Percentiles rank a stretch among this genome's conserved stretches.
Evolutionary conservation across 2,113 vertebrate genomes (phyloP).

Genomic region (Opisthocomus hoazin): DNA sequence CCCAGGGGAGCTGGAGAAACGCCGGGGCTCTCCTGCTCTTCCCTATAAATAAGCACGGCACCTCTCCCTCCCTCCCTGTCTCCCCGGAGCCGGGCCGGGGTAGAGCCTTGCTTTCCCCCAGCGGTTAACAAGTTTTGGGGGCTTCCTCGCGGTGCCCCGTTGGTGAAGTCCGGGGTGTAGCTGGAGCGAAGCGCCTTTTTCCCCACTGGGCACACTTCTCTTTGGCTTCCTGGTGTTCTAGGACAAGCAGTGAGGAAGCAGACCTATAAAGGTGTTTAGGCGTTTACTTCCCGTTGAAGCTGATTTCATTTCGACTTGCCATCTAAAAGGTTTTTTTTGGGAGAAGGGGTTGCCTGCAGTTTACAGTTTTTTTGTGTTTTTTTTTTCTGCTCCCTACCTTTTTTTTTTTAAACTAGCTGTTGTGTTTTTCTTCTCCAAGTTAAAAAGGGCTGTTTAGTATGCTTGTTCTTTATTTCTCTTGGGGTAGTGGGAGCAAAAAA

Average conservation of each 20-base stretch:
- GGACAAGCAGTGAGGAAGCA: not conserved
- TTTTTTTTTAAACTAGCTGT: not conserved
- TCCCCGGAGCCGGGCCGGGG: not conserved
- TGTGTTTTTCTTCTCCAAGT: not conserved
- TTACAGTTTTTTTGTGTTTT: not conserved
- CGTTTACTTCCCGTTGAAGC: not conserved
- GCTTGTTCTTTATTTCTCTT: not conserved
- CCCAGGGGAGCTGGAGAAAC: not conserved
- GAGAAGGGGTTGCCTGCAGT: too few relatives aligned
- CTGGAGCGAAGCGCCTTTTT: not conserved
- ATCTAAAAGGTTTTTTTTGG: not conserved
- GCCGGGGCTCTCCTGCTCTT: not conserved
- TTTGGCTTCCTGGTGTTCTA: not conserved
- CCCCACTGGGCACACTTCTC: fast-evolving
- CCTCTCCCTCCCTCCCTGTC: not conserved
- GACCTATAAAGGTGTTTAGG: not conserved
- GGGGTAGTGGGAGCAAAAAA: not conserved
- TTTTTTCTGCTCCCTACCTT: fast-evolving
- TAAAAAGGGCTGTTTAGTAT: not conserved
- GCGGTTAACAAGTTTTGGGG: not conserved
- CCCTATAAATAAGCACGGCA: too few relatives aligned
- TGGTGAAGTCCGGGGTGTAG: not conserved
- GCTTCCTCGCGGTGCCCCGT: fast-evolving
- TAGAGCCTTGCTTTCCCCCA: not conserved
- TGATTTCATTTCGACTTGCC: not conserved